Evolutionary conservation across 2,113 vertebrate species (phyloP), one percentile per base, ranked within the genome.

Genomic region (Tragulus kanchil): DNA sequence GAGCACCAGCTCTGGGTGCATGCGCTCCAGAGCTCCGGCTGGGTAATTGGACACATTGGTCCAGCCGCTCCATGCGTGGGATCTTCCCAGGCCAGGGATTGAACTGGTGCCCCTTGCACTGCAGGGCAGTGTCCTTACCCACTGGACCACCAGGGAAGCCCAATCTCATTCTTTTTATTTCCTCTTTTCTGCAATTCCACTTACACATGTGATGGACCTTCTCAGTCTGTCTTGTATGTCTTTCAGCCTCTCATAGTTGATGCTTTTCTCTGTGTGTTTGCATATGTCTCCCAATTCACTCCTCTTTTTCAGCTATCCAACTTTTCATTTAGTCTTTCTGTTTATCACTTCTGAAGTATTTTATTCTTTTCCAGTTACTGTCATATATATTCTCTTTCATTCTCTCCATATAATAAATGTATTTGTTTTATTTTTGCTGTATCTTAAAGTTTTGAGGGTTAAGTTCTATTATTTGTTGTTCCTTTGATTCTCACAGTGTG

Each of bases 361-460:
- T 71, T 19, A 31, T 62, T 85, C 36, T 90, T 93, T 83, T 86
- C n/a, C 23, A 86, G 13, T 90, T 85, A 85, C 28, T 93, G 21
- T 89, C 89, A 9, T 85, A 81, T 42, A 10, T 73, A 54, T 48
- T 85, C 5, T 75, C 23, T 92, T 88, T 92, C 10, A 54, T 89
- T 94, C 25, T 93, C 31, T 92, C 15, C 75, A 75, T 77, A 26
- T 92, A 56, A 71, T 93, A 83, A 83, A 48, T n/a, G 83, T 50
- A 45, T 19, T 65, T 82, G 7, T 94, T 77, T 90, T 90, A 78
- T 93, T 93, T 89, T 97, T 90, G 19, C 50, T 62, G 19, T 95
- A 65, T 73, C 7, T 86, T 86, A 52, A 82, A 62, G 1, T 61
- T 89, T 92, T 86, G 28, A 89, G 45, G 8, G 5, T 85, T 19